These are phyloP conservation scores for Hydrochoerus hydrochaeris DNA, from an alignment of 2,113 vertebrate species.

Conservation along the genomic window DNA sequence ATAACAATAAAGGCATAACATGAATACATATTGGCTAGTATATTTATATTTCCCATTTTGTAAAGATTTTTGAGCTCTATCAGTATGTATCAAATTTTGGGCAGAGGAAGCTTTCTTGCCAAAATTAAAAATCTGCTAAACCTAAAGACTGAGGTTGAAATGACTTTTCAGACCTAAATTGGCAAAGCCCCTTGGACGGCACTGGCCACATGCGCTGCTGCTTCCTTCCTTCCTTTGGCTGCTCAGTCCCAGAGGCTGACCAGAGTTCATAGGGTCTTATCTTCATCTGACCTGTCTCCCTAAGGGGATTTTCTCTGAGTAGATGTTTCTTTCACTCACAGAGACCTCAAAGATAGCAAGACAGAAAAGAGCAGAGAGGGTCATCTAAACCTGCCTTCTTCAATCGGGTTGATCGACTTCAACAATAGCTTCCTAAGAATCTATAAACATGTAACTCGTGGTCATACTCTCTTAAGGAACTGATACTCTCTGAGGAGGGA, in stretches of 20 bases:
- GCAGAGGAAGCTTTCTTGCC: constrained; percentile 9
- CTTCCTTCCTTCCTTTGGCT: not conserved
- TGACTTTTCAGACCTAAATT: constrained; percentile 6
- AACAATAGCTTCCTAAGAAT: not conserved
- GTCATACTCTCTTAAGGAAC: not conserved
- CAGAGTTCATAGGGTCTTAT: not conserved
- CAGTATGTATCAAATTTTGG: not conserved
- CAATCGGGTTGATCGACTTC: not conserved
- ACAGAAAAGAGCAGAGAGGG: not conserved
- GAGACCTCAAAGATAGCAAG: constrained; percentile 52
- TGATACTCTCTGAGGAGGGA: not conserved
- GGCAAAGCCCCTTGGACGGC: not conserved
- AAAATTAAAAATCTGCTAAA: constrained; percentile 42
- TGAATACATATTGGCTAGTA: not conserved
- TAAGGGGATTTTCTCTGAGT: constrained; percentile 12
- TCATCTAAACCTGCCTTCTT: constrained; percentile 3
- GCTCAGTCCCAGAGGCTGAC: not conserved
- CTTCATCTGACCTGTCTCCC: constrained; percentile 36
- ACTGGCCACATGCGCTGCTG: not conserved
- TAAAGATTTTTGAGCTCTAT: not conserved
- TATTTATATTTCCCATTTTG: constrained; percentile 32
- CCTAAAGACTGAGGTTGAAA: not conserved
- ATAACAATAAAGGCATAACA: not conserved
- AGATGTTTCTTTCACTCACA: constrained; percentile 61
- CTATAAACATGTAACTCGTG: not conserved